phyloP scores from a whole-genome alignment of 1,140 invertebrate genomes.

The Rhysida immarginata region DNA sequence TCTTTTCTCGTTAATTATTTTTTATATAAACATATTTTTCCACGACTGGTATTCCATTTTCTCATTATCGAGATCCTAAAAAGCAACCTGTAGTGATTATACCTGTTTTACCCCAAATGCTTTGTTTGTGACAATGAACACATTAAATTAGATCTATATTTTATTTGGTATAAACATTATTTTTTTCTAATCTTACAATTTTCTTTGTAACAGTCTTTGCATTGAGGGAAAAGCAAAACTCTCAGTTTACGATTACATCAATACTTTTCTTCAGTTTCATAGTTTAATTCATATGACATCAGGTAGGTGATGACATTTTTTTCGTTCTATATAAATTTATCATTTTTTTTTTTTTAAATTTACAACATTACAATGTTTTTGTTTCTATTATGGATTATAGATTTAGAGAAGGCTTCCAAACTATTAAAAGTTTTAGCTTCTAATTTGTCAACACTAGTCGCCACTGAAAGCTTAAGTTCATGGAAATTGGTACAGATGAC shows the following conservation, averaged over 20 bases:
- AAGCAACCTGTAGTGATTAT: too few relatives aligned
- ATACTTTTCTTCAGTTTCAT: conserved; percentile 49
- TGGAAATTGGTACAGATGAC: conserved; percentile 58
- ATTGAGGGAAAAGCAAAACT: conserved; percentile 39
- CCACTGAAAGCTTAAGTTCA: conserved; percentile 55
- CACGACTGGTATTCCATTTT: too few relatives aligned
- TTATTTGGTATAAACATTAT: not conserved
- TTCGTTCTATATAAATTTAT: not conserved
- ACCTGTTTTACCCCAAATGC: too few relatives aligned
- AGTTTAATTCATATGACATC: conserved; percentile 41
- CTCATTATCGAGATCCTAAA: too few relatives aligned
- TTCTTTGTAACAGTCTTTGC: not conserved
- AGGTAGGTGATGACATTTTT: too few relatives aligned
- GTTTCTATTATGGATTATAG: too few relatives aligned
- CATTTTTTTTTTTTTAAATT: too few relatives aligned
- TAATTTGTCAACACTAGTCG: conserved; percentile 52
- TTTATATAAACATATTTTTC: too few relatives aligned
- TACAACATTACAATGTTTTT: too few relatives aligned
- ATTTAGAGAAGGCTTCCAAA: conserved; percentile 38
- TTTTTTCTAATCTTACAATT: not conserved
- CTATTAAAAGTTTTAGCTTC: conserved; percentile 45
- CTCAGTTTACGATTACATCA: conserved; percentile 48
- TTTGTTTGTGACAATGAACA: too few relatives aligned
- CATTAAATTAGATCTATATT: too few relatives aligned
- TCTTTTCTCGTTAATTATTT: too few relatives aligned